Percentiles rank a stretch among this genome's conserved stretches.
These are phyloP conservation scores for Epistrophe grossulariae DNA, from an alignment of 2,888 invertebrate species.

Conservation along the genomic window DNA sequence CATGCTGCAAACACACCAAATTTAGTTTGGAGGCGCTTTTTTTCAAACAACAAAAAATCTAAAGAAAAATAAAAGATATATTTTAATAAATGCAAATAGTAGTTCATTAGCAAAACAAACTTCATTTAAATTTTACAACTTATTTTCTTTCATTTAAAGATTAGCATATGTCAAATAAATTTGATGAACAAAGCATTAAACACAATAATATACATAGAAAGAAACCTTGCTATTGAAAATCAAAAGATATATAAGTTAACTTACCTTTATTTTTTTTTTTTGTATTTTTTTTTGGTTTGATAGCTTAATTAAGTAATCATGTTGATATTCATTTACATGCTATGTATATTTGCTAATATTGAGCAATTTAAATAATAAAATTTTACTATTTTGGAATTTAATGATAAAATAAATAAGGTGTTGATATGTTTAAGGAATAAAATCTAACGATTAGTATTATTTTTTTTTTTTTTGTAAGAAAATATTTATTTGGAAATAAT, in stretches of 20 bases:
- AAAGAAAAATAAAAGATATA: neutral
- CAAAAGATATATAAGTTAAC: conserved; percentile 15
- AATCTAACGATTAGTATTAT: neutral
- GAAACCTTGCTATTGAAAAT: neutral
- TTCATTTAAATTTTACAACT: conserved; percentile 19
- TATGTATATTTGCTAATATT: conserved; percentile 15
- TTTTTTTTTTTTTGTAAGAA: too few relatives aligned
- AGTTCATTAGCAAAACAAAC: conserved; percentile 57
- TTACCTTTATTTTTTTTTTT: neutral
- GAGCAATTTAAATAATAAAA: conserved; percentile 18
- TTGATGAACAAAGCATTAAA: conserved; percentile 14
- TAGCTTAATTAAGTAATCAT: conserved; percentile 23
- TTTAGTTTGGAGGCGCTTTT: neutral
- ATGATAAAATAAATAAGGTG: conserved; percentile 3
- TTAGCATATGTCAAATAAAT: conserved; percentile 57
- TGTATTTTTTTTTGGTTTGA: conserved; percentile 6
- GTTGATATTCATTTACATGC: conserved; percentile 18
- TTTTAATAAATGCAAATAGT: conserved; percentile 31
- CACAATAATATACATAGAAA: neutral
- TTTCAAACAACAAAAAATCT: too few relatives aligned
- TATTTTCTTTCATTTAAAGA: neutral
- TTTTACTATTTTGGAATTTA: neutral
- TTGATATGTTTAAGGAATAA: neutral
- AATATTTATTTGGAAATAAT: too few relatives aligned
- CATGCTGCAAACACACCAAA: neutral